Percentiles rank a stretch among this genome's conserved stretches.
Evolutionary conservation across 2,888 invertebrate genomes (phyloP).

Genomic region (Hemithea aestivaria): DNA sequence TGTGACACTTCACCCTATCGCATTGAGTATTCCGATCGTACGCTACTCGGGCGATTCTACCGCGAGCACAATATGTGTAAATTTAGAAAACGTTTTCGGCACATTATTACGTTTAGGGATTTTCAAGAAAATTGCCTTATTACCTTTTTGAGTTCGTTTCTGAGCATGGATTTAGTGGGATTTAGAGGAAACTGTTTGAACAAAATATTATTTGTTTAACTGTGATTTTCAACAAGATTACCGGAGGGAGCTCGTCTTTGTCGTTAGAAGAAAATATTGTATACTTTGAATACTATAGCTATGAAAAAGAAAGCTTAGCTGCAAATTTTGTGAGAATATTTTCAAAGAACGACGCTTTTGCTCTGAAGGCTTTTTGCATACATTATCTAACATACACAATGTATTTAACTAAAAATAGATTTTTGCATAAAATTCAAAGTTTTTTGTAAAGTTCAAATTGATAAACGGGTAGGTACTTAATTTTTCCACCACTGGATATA

Average conservation of each 20-base stretch:
- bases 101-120: slow-evolving; percentile 77
- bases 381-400: too few species aligned
- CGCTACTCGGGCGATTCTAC: slow-evolving; percentile 63
- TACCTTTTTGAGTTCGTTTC: slow-evolving; percentile 72
- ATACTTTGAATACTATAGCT: not conserved
- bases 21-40: slow-evolving; percentile 70
- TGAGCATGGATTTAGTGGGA: slow-evolving; percentile 63
- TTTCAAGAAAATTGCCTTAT: slow-evolving; percentile 77
- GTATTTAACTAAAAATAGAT: too few species aligned
- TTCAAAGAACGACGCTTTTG: too few species aligned
- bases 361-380: too few species aligned
- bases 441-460: too few species aligned
- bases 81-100: slow-evolving; percentile 76
- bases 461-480: too few species aligned
- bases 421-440: too few species aligned
- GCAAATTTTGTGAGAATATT: too few species aligned
- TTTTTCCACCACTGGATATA: too few species aligned
- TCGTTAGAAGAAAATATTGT: slow-evolving; percentile 1
- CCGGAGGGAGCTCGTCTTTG: slow-evolving; percentile 3
- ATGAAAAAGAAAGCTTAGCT: too few species aligned
- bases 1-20: slow-evolving; percentile 53
- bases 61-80: slow-evolving; percentile 75
- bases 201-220: slow-evolving; percentile 45
- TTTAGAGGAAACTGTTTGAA: slow-evolving; percentile 46
- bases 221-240: slow-evolving; percentile 24